These are phyloP conservation scores for Acyrthosiphon pisum DNA, from an alignment of 1,140 invertebrate genomes.

Conservation along the genomic window DNA sequence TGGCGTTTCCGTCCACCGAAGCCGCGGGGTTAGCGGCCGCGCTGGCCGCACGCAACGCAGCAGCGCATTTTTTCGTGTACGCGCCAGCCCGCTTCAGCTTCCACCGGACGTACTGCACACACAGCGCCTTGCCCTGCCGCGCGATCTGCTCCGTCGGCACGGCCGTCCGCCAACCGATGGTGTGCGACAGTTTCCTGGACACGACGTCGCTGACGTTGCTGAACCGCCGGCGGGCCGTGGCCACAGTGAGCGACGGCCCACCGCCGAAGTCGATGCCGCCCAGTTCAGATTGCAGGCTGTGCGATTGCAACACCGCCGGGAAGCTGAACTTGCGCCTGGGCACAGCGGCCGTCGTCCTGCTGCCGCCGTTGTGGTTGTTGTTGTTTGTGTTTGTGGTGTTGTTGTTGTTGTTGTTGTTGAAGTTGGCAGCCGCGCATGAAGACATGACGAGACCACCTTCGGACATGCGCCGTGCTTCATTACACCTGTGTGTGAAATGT, in stretches of 20 bases:
- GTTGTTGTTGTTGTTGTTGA: constrained; percentile 42
- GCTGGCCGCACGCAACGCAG: constrained; percentile 71
- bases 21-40: constrained; percentile 67
- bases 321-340: constrained; percentile 67
- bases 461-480: constrained; percentile 58
- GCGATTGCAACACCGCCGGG: constrained; percentile 65
- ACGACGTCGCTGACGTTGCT: constrained; percentile 77
- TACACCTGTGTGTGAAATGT: constrained; percentile 18
- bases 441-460: constrained; percentile 58
- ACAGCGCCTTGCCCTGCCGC: constrained; percentile 69
- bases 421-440: constrained; percentile 28
- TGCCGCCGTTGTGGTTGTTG: neutral
- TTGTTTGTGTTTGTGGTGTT: constrained; percentile 12
- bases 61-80: constrained; percentile 71
- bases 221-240: constrained; percentile 67
- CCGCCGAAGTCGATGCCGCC: neutral
- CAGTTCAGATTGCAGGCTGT: neutral
- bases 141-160: constrained; percentile 69
- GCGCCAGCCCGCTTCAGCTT: constrained; percentile 71
- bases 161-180: constrained; percentile 72
- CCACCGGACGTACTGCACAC: constrained; percentile 72
- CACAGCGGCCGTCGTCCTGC: neutral
- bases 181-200: constrained; percentile 73
- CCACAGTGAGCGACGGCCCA: constrained; percentile 61
- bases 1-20: constrained; percentile 68